Evolutionary conservation across 37 sponge, comb jelly and placozoan species (phyloP).

Genomic region (Cliona cf. orientalis): DNA sequence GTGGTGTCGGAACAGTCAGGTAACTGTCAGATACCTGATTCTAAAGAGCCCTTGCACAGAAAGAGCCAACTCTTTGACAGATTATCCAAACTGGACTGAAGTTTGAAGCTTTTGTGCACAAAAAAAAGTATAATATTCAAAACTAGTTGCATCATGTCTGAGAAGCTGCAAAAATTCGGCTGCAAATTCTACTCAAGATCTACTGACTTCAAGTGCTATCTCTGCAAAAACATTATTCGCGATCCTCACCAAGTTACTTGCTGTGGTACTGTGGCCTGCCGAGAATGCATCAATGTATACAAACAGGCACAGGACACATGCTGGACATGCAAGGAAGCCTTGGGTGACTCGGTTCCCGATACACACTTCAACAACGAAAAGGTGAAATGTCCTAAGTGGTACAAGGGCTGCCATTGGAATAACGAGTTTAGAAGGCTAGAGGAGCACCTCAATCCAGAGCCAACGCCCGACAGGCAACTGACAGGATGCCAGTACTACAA

Average conservation of each 20-base stretch:
- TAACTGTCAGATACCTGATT: no score
- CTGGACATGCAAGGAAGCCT: background rate
- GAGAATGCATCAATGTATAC: background rate
- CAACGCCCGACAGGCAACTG: no score
- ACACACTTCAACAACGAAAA: background rate
- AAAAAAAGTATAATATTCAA: background rate
- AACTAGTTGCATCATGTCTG: no score
- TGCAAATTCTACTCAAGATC: no score
- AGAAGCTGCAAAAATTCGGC: no score
- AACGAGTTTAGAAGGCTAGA: background rate
- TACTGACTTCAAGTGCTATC: conserved; percentile 15
- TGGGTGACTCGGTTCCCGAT: background rate
- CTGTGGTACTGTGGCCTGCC: conserved; percentile 33
- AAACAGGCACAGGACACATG: background rate
- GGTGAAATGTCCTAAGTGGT: conserved; percentile 2
- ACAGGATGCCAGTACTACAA: background rate
- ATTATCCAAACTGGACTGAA: no score
- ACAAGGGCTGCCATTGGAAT: conserved; percentile 21
- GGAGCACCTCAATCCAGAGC: background rate
- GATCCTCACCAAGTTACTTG: conserved; percentile 23
- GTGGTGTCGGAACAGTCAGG: no score
- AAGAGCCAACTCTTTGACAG: no score
- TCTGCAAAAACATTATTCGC: conserved; percentile 2
- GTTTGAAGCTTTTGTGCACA: background rate
- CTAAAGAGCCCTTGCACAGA: no score